phyloP scores from a whole-genome alignment of 2,888 invertebrate species.

The Cantharis lateralis region DNA sequence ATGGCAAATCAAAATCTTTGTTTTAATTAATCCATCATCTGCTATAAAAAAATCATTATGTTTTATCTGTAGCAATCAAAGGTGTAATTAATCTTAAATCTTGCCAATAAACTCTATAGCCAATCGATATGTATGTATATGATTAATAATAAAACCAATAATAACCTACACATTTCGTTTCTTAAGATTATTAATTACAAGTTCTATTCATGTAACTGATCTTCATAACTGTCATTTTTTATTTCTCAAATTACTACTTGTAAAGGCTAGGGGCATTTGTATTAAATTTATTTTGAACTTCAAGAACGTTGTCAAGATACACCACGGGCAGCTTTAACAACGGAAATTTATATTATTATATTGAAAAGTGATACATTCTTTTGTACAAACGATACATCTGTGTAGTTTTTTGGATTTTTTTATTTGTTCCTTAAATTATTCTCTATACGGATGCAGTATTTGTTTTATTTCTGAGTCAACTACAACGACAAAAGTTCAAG shows the following conservation, averaged over 20 bases:
- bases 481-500: neutral
- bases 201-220: slow-evolving; percentile 17
- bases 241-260: slow-evolving; percentile 11
- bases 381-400: slow-evolving; percentile 10
- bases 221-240: slow-evolving; percentile 18
- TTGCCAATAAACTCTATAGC: slow-evolving; percentile 33
- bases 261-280: slow-evolving; percentile 7
- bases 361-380: neutral
- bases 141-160: slow-evolving; percentile 15
- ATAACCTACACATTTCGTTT: slow-evolving; percentile 16
- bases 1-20: neutral
- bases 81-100: slow-evolving; percentile 34
- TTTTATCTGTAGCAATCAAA: slow-evolving; percentile 25
- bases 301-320: neutral
- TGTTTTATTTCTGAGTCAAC: neutral
- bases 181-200: slow-evolving; percentile 16
- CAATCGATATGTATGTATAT: slow-evolving; percentile 18
- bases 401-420: slow-evolving; percentile 4
- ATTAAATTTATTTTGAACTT: neutral
- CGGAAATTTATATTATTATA: slow-evolving; percentile 8
- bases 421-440: neutral
- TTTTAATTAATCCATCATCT: neutral
- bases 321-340: slow-evolving; percentile 2
- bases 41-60: neutral
- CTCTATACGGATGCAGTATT: neutral